Conservation (phyloP, 2,113 vertebrate species). For the Kryptolebias marmoratus region DNA sequence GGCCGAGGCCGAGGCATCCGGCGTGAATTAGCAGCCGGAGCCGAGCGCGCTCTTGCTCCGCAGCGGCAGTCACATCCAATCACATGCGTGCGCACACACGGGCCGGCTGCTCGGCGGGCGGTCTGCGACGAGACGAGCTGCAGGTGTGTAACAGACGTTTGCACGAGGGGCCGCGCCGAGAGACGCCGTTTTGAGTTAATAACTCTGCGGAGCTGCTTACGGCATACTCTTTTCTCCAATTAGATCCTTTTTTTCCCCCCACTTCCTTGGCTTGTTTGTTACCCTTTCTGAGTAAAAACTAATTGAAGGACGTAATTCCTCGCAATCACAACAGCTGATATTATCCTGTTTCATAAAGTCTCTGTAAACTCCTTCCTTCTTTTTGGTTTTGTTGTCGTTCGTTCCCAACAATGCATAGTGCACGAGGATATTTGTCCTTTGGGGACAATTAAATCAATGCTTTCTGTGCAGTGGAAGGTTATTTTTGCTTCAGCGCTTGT, state of each 20-base stretch:
- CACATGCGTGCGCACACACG: conserved; percentile 3
- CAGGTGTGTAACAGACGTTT: conserved; percentile 54
- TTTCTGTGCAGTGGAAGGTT: no score
- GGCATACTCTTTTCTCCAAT: neutral
- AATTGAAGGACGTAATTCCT: neutral
- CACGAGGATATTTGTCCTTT: neutral
- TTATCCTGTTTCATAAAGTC: neutral
- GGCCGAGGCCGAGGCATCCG: conserved; percentile 79
- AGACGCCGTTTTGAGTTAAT: neutral
- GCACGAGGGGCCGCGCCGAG: conserved; percentile 28
- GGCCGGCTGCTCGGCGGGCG: neutral
- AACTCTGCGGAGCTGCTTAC: neutral
- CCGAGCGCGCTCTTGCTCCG: conserved; percentile 65
- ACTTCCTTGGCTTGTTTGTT: neutral
- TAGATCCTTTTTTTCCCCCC: no score
- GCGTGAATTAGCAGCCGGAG: conserved; percentile 68
- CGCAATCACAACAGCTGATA: neutral
- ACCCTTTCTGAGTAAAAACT: neutral
- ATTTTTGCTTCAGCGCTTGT: no score
- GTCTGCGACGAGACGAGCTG: neutral
- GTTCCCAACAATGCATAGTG: neutral
- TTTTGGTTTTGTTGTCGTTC: neutral
- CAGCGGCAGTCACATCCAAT: conserved; percentile 27
- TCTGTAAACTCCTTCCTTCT: neutral
- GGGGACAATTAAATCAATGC: no score